phyloP scores from a whole-genome alignment of 2,113 vertebrate genomes.

The Saguinus imperator region DNA sequence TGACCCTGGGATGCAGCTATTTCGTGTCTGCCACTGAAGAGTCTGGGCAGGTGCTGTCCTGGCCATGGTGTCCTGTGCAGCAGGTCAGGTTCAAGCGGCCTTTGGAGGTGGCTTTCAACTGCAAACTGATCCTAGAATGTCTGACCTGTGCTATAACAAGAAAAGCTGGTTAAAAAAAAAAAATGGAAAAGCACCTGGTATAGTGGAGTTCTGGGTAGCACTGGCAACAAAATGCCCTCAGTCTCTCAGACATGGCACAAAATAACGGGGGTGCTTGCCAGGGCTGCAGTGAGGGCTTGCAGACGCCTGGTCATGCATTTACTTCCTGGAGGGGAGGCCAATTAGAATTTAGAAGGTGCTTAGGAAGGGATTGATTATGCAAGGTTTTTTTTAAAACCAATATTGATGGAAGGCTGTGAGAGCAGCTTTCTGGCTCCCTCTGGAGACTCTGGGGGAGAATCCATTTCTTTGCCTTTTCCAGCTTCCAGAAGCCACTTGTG shows the following conservation, averaged over 20 bases:
- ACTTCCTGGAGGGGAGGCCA: not conserved
- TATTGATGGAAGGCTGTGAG: not conserved
- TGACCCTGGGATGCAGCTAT: not conserved
- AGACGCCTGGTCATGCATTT: rapidly evolving
- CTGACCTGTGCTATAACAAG: rapidly evolving
- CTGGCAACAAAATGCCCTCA: rapidly evolving
- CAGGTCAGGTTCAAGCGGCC: rapidly evolving
- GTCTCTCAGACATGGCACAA: not conserved
- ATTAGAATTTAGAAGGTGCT: not conserved
- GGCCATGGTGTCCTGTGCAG: rapidly evolving
- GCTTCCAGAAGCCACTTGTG: not conserved
- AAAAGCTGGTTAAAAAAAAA: not conserved
- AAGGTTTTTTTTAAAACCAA: not conserved
- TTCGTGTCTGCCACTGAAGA: rapidly evolving
- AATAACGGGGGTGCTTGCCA: rapidly evolving
- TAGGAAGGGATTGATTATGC: too few relatives aligned
- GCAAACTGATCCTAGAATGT: rapidly evolving
- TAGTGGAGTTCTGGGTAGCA: rapidly evolving
- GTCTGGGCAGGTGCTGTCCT: rapidly evolving
- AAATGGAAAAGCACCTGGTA: rapidly evolving
- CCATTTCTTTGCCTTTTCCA: not conserved
- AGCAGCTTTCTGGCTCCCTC: not conserved
- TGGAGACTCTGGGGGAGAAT: not conserved
- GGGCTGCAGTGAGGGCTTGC: rapidly evolving
- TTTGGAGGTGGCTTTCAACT: not conserved